Percentiles rank a stretch among this genome's conserved stretches.
Evolutionary conservation across 2,888 invertebrate genomes (phyloP).

Genomic region (Latheticus oryzae): DNA sequence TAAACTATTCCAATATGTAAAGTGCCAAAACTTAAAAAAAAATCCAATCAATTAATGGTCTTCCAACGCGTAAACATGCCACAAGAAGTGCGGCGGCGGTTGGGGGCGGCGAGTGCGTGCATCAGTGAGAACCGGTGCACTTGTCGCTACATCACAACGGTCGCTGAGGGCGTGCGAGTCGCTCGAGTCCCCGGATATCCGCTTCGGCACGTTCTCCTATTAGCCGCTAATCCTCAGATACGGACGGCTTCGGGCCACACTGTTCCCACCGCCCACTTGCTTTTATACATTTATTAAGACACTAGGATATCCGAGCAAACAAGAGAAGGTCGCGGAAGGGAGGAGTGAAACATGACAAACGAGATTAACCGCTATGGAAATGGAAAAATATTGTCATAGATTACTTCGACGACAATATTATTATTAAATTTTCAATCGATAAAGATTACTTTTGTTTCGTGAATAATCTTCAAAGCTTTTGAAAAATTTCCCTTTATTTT

Average conservation of each 20-base stretch:
- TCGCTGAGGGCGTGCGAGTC: conserved; percentile 59
- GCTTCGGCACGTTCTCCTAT: conserved; percentile 62
- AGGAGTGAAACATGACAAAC: not conserved
- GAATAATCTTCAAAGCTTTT: too few relatives aligned
- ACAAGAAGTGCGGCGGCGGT: conserved; percentile 4
- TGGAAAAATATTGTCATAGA: too few relatives aligned
- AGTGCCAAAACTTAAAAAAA: too few relatives aligned
- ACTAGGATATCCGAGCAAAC: conserved; percentile 29
- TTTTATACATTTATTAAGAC: conserved; percentile 43
- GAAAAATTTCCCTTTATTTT: too few relatives aligned
- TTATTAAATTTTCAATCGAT: too few relatives aligned
- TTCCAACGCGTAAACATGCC: conserved; percentile 38
- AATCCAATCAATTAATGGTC: conserved; percentile 47
- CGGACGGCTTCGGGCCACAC: conserved; percentile 40
- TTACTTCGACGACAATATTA: too few relatives aligned
- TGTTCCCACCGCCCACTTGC: conserved; percentile 40
- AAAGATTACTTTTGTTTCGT: too few relatives aligned
- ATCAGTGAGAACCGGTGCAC: conserved; percentile 53
- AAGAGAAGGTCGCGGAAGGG: not conserved
- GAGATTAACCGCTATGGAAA: too few relatives aligned
- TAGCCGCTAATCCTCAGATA: conserved; percentile 58
- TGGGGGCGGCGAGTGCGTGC: conserved; percentile 30
- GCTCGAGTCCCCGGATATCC: conserved; percentile 61
- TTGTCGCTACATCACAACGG: conserved; percentile 58
- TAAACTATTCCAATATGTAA: conserved; percentile 7